Percentiles rank a stretch among this genome's conserved stretches.
Conservation (phyloP, 2,888 invertebrate genomes). For the Abscondita cerata region DNA sequence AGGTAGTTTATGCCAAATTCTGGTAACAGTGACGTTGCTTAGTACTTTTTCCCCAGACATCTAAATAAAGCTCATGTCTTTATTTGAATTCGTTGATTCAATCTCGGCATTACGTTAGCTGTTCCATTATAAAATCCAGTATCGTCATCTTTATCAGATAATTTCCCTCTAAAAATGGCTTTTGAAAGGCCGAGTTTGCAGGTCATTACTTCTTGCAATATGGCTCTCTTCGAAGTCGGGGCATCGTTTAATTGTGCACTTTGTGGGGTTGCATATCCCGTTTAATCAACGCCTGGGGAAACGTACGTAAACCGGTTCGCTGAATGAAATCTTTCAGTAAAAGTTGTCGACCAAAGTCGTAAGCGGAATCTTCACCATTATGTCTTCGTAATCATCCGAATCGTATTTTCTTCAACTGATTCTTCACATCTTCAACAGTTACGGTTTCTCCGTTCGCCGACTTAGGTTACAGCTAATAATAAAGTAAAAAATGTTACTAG, state of each 20-base stretch:
- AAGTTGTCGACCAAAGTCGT: constrained; percentile 85
- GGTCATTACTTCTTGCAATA: constrained; percentile 85
- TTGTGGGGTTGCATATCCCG: constrained; percentile 86
- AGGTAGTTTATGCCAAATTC: constrained; percentile 65
- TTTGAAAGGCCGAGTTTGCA: constrained; percentile 90
- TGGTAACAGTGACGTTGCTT: constrained; percentile 58
- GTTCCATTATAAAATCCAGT: constrained; percentile 90
- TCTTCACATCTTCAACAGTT: constrained; percentile 72
- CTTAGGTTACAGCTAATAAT: constrained; percentile 65
- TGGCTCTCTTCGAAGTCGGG: constrained; percentile 90
- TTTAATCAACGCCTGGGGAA: constrained; percentile 90
- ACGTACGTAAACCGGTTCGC: constrained; percentile 73
- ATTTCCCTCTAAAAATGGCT: constrained; percentile 78
- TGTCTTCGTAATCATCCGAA: constrained; percentile 63
- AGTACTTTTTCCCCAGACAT: constrained; percentile 67
- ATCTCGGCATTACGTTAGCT: constrained; percentile 93
- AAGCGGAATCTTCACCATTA: constrained; percentile 88
- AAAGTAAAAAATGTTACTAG: too few species aligned
- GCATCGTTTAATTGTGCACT: constrained; percentile 75
- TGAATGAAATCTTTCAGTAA: constrained; percentile 81
- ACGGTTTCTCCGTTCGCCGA: constrained; percentile 63
- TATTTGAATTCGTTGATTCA: constrained; percentile 82
- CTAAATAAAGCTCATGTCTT: constrained; percentile 74
- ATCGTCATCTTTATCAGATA: constrained; percentile 80
- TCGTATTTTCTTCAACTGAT: constrained; percentile 69